phyloP scores from a whole-genome alignment of 2,113 vertebrate genomes.

The Gorsachius goisagi region DNA sequence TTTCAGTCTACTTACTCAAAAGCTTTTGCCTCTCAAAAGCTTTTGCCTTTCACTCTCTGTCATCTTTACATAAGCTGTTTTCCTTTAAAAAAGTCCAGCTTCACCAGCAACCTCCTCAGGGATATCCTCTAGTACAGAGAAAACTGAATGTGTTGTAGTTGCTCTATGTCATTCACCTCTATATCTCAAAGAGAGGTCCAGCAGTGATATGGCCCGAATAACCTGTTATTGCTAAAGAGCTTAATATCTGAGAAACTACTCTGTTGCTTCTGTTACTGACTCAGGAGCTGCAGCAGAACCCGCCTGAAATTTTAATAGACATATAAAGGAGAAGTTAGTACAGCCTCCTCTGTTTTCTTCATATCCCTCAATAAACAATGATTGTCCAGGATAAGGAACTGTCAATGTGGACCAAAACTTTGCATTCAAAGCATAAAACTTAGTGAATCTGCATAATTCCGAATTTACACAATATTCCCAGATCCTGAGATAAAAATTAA shows the following conservation, averaged over 20 bases:
- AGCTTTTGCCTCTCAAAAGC: background rate
- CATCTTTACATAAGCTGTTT: background rate
- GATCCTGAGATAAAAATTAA: background rate
- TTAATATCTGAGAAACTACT: background rate
- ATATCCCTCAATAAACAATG: background rate
- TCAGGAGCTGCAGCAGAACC: background rate
- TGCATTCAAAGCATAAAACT: background rate
- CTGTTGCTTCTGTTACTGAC: background rate
- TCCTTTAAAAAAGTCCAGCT: background rate
- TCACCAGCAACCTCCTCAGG: background rate
- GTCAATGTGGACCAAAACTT: background rate
- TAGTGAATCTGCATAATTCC: background rate
- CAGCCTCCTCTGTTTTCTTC: background rate
- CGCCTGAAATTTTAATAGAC: background rate
- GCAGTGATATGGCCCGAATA: background rate
- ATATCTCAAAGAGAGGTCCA: background rate
- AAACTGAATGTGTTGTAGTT: background rate
- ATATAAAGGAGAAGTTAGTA: background rate
- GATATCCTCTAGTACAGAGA: background rate
- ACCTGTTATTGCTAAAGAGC: background rate
- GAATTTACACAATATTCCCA: background rate
- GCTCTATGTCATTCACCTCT: background rate
- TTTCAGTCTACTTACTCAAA: background rate
- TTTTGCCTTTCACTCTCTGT: background rate
- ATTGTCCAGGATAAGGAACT: background rate